phyloP scores from a whole-genome alignment of 2,797 vertebrate genomes.

The Urosaurus nigricauda region DNA sequence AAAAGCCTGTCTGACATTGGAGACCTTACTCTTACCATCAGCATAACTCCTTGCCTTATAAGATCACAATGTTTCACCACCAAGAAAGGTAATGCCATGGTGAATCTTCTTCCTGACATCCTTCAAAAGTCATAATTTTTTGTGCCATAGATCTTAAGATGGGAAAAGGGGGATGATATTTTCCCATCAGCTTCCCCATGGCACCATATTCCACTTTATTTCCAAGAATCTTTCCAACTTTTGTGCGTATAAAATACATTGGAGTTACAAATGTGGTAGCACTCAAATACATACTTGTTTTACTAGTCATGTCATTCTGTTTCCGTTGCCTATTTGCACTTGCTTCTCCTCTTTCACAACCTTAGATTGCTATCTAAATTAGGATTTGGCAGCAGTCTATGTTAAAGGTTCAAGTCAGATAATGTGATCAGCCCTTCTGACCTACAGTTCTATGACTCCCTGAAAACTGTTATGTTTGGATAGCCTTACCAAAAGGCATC shows the following conservation, averaged over 20 bases:
- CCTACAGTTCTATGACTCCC: neutral
- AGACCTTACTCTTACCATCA: too few relatives aligned
- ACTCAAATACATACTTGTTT: neutral
- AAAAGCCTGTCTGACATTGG: too few relatives aligned
- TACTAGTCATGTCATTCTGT: neutral
- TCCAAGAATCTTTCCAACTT: neutral
- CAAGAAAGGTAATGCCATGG: too few relatives aligned
- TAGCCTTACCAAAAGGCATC: neutral
- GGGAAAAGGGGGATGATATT: neutral
- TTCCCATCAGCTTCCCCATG: neutral
- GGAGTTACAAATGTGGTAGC: neutral
- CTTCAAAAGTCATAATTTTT: neutral
- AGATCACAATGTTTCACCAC: too few relatives aligned
- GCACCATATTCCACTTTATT: neutral
- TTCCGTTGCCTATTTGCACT: neutral
- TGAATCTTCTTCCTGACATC: too few relatives aligned
- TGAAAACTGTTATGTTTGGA: constrained; percentile 3
- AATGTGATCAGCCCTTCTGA: neutral
- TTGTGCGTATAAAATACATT: neutral
- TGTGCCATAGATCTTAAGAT: neutral
- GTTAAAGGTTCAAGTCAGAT: neutral
- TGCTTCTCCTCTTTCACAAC: neutral
- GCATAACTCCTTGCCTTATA: too few relatives aligned
- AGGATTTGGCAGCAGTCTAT: neutral
- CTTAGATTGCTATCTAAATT: constrained; percentile 2